phyloP scores from a whole-genome alignment of 1,140 invertebrate genomes.

The Drosophila nikananu region DNA sequence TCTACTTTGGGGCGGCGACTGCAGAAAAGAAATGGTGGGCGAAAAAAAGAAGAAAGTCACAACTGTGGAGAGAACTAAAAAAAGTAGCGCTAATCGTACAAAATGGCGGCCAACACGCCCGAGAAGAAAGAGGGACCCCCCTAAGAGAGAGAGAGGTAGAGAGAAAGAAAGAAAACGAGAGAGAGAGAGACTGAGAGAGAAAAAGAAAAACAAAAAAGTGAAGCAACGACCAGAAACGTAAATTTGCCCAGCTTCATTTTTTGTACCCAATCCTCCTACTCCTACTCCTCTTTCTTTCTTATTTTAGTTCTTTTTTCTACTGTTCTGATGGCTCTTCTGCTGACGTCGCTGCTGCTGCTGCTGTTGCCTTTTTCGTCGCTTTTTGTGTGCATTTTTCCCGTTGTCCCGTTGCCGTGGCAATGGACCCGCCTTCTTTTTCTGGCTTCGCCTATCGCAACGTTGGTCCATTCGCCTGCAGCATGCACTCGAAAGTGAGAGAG shows the following conservation, averaged over 20 bases:
- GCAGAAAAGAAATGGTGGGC: conserved; percentile 27
- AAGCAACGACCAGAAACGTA: conserved; percentile 45
- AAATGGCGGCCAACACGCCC: conserved; percentile 68
- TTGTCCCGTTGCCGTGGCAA: conserved; percentile 66
- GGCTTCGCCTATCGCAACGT: conserved; percentile 75
- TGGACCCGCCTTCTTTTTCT: conserved; percentile 80
- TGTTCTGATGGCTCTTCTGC: conserved; percentile 28
- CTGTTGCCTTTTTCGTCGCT: conserved; percentile 22
- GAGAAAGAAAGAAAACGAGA: neutral
- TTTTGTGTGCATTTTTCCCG: conserved; percentile 67
- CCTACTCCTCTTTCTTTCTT: neutral
- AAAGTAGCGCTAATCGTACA: conserved; percentile 71
- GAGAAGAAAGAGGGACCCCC: conserved; percentile 2
- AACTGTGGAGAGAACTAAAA: conserved; percentile 23
- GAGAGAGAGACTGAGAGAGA: conserved; percentile 11
- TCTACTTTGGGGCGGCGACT: conserved; percentile 28
- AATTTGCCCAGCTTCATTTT: conserved; percentile 59
- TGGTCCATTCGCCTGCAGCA: conserved; percentile 45
- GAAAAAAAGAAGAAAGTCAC: conserved; percentile 21
- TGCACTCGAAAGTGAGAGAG: conserved; percentile 53
- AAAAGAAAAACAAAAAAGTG: conserved; percentile 1
- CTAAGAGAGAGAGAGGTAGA: conserved; percentile 13
- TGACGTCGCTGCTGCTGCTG: conserved; percentile 37
- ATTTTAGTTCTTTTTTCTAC: conserved; percentile 36
- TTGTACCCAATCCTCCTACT: conserved; percentile 9